Conservation (phyloP, 2,888 invertebrate genomes). For the Biston betularia region DNA sequence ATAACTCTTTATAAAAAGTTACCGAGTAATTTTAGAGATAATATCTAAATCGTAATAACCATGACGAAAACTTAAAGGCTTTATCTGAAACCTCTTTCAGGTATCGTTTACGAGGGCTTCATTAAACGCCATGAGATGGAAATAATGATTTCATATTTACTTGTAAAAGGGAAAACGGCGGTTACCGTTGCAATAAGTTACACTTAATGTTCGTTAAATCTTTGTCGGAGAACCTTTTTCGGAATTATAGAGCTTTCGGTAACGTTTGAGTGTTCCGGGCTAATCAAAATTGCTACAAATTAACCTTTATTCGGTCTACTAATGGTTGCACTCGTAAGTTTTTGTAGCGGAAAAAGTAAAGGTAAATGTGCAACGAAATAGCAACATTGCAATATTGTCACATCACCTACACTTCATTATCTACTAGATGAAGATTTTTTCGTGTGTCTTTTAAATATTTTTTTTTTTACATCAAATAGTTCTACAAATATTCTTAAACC, state of each 20-base stretch:
- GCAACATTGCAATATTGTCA: neutral
- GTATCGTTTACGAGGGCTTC: conserved; percentile 22
- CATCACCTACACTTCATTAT: neutral
- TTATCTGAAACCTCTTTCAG: conserved; percentile 14
- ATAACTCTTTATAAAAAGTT: too few relatives aligned
- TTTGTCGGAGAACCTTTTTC: conserved; percentile 22
- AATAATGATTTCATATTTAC: conserved; percentile 33
- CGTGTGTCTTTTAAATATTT: too few relatives aligned
- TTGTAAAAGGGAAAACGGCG: conserved; percentile 20
- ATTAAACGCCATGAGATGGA: conserved; percentile 27
- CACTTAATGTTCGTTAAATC: conserved; percentile 26
- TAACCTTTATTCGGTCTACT: conserved; percentile 6
- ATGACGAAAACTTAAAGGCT: conserved; percentile 9
- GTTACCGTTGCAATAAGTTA: conserved; percentile 27
- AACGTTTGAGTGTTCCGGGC: conserved; percentile 21
- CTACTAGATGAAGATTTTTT: too few relatives aligned
- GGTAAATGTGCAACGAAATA: neutral
- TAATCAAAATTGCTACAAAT: conserved; percentile 27
- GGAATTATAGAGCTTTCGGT: conserved; percentile 18
- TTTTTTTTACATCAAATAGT: too few relatives aligned
- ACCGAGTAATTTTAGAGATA: too few relatives aligned
- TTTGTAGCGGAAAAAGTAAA: neutral
- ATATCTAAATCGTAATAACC: neutral
- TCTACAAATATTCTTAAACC: too few relatives aligned
- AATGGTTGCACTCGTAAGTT: conserved; percentile 1